Conservation (phyloP, 2,113 vertebrate genomes). For the Irena cyanogastra region DNA sequence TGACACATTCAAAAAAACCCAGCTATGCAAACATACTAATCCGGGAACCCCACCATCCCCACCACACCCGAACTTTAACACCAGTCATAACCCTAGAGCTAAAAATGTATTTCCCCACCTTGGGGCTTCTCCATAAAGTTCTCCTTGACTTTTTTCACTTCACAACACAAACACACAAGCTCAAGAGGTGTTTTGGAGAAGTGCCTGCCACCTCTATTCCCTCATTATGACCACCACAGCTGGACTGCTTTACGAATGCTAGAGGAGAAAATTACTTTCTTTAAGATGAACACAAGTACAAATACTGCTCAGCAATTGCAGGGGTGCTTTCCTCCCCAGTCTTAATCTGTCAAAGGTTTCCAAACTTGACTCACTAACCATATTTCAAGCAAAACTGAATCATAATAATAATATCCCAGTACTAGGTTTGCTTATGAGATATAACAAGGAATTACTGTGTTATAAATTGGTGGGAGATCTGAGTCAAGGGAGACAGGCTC, state of each 20-base stretch:
- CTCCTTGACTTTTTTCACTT: not conserved
- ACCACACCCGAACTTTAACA: slow-evolving; percentile 47
- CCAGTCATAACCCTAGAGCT: slow-evolving; percentile 44
- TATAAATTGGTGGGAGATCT: not conserved
- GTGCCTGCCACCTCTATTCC: not conserved
- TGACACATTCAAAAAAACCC: slow-evolving; percentile 27
- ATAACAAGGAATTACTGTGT: not conserved
- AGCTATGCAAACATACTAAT: slow-evolving; percentile 49
- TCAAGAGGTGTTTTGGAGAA: not conserved
- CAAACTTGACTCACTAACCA: not conserved
- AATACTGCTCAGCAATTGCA: not conserved
- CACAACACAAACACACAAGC: not conserved
- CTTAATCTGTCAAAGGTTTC: not conserved
- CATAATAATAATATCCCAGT: not conserved
- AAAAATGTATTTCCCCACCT: slow-evolving; percentile 23
- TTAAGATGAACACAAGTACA: not conserved
- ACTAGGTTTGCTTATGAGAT: not conserved
- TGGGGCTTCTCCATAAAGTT: not conserved
- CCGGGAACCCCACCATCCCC: not conserved
- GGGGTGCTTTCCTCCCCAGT: not conserved
- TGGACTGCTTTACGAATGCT: not conserved
- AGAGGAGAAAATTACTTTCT: not conserved
- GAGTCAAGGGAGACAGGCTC: not conserved
- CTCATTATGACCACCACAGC: not conserved
- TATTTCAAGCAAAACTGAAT: not conserved